Conservation (phyloP, 1,140 invertebrate species). For the Trissolcus basalis region DNA sequence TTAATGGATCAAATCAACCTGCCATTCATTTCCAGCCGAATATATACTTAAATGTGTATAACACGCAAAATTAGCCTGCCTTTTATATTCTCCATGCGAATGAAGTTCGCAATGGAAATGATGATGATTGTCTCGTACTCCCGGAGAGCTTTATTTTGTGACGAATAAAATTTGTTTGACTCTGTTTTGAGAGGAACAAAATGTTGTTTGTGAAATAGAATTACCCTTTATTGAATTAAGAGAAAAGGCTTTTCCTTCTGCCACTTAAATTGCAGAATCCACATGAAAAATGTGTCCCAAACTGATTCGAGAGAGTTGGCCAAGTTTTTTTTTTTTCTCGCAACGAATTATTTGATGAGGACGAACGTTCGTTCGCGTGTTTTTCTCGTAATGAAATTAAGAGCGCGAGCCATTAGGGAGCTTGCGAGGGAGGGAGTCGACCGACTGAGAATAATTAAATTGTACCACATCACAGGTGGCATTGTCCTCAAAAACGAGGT, state of each 20-base stretch:
- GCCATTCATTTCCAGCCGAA: conserved; percentile 52
- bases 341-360: conserved; percentile 36
- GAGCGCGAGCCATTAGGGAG: conserved; percentile 59
- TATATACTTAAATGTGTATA: conserved; percentile 67
- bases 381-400: conserved; percentile 64
- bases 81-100: conserved; percentile 10
- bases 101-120: conserved; percentile 14
- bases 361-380: conserved; percentile 18
- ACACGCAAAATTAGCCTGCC: conserved; percentile 40
- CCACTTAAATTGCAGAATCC: too few species aligned
- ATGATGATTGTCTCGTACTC: conserved; percentile 10
- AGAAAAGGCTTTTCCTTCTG: background rate
- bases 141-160: background rate
- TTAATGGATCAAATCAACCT: conserved; percentile 67
- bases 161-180: too few species aligned
- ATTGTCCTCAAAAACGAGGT: conserved; percentile 72
- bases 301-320: background rate
- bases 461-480: conserved; percentile 60
- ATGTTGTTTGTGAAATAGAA: too few species aligned
- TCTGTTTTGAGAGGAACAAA: too few species aligned
- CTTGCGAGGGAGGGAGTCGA: conserved; percentile 50
- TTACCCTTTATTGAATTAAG: too few species aligned
- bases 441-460: conserved; percentile 73
- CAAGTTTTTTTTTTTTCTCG: conserved; percentile 18
- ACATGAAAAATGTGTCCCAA: background rate